Base-by-base conservation (phyloP, 2,797 vertebrate genomes). In the Pangasius larnaudii region DNA sequence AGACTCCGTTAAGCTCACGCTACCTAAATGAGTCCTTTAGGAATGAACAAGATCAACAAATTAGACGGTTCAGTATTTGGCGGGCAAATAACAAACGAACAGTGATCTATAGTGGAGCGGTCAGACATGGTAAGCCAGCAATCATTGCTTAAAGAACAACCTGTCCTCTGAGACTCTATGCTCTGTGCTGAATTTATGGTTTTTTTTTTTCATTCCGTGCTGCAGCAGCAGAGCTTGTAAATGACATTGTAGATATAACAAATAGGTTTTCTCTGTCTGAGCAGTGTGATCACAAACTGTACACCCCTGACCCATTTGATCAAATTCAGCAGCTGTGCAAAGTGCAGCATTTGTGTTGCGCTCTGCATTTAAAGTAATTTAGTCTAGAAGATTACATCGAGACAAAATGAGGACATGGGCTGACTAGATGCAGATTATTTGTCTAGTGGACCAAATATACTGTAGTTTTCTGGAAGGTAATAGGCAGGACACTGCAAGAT, bases 1-100 rank as follows among this genome's bases (percentile, higher is more conserved):
- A 91, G 93, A 90, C 92, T 93, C 85, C 88, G 92, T 91, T 93
- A 91, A 79, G 91, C 94, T 92, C 92, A 91, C 90, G 90, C 93
- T 92, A 92, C 46, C 63, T 91, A 94, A 94, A 95, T 91, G 92
- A 94, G 94, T 94, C 94, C 92, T 89, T 87, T 56, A 89, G 93
- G 93, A 93, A 93, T 93, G 36, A 82, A 82, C 93, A 93, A 91
- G 90, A 87, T 89, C 90, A 93, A 92, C 93, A 93, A 94, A 95
- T 94, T 92, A 93, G 92, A 75, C 85, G 69, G 93, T 94, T 93
- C 88, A n/a, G 88, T 82, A 92, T 78, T 87, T 82, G 84, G 77
- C 84, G 63, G 42, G 82, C 91, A 87, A 90, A 89, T 92, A 93
- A 94, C 92, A 91, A 91, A 51, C 74, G 36, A 71, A 65, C 90